phyloP scores from a whole-genome alignment of 2,888 invertebrate species.

The Brassicogethes aeneus region DNA sequence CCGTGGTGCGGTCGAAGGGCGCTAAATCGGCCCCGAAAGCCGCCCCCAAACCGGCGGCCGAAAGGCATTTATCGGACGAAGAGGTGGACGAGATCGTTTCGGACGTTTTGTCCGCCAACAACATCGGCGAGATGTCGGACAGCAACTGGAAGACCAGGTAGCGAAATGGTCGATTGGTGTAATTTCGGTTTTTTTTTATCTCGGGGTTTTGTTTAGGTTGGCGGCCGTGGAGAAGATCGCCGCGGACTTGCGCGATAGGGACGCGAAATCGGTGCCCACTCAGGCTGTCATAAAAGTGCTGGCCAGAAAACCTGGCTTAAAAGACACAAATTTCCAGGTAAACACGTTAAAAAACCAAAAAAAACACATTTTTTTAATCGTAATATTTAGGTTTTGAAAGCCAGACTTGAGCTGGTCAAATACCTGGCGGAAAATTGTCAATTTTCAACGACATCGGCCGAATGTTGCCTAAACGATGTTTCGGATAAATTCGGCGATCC shows the following conservation, averaged over 20 bases:
- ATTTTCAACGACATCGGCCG: slow-evolving; percentile 62
- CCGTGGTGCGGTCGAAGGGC: slow-evolving; percentile 27
- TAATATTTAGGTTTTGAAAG: no score
- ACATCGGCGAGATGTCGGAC: slow-evolving; percentile 58
- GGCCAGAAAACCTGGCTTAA: slow-evolving; percentile 75
- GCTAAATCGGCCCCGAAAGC: slow-evolving; percentile 16
- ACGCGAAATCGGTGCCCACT: slow-evolving; percentile 54
- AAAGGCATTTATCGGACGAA: slow-evolving; percentile 65
- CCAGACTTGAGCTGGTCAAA: slow-evolving; percentile 70
- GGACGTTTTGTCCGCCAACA: slow-evolving; percentile 54
- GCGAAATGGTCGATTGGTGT: slow-evolving; percentile 2
- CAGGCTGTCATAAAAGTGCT: slow-evolving; percentile 68
- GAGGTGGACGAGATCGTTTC: slow-evolving; percentile 69
- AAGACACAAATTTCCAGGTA: slow-evolving; percentile 90
- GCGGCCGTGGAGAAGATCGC: slow-evolving; percentile 65
- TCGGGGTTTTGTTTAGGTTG: slow-evolving; percentile 42
- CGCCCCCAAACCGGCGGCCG: slow-evolving; percentile 36
- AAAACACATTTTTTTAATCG: no score
- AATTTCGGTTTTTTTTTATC: slow-evolving; percentile 2
- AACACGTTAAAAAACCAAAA: no score
- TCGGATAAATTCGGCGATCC: slow-evolving; percentile 78
- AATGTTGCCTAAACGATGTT: slow-evolving; percentile 68
- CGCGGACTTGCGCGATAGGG: slow-evolving; percentile 52
- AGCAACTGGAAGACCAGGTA: slow-evolving; percentile 72
- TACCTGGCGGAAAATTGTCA: slow-evolving; percentile 67